Base-by-base conservation (phyloP, 1,140 invertebrate genomes). In the Apocrypta bakeri region DNA sequence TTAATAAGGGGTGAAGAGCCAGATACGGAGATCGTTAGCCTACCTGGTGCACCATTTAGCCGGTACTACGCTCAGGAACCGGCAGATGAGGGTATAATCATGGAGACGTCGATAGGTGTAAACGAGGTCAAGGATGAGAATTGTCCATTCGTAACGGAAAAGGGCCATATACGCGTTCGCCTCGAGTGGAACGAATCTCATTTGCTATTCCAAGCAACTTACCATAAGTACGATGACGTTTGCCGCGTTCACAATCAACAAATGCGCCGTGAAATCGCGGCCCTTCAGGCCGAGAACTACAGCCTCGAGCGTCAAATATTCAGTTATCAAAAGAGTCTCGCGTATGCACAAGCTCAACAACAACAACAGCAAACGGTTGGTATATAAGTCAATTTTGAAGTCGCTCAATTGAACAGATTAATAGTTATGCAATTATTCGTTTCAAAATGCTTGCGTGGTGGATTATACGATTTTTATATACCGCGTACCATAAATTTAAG, bases 131-230 rank as follows among this genome's bases (percentile, higher is more conserved):
- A 96, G 92, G 94, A 96, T 64, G 93, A 95, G n/a, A 94, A 94
- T 27, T 95, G 95, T 88, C 93, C 94, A n/a, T 97, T 95, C 88
- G 88, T 97, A 33, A 96, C 96, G 68, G 95, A 96, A 74, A 96
- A 96, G 85, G 94, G 95, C 17, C 95, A 96, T 84, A 90, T 98
- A 48, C 94, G 95, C 14, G 94, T 97, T 12, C 95, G 97, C 84
- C 93, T 98, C 1, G 97, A 98, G 88, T 97, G 97, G 96, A 94
- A 95, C 85, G 96, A 97, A 88, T 96, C 95, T 56, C 96, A 97
- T 85, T 92, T 97, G 64, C 93, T 98, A 11, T 97, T 97, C 90
- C 95, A 96, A 88, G 95, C 96, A 66, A 96, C 95, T 69, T 98
- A 97, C 89, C 96, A 97, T 91, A 96, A 96, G 87, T 96, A 97